Evolutionary conservation across 2,113 vertebrate genomes (phyloP), one percentile per base, ranked within the genome.

Genomic region (Copsychus sechellarum): DNA sequence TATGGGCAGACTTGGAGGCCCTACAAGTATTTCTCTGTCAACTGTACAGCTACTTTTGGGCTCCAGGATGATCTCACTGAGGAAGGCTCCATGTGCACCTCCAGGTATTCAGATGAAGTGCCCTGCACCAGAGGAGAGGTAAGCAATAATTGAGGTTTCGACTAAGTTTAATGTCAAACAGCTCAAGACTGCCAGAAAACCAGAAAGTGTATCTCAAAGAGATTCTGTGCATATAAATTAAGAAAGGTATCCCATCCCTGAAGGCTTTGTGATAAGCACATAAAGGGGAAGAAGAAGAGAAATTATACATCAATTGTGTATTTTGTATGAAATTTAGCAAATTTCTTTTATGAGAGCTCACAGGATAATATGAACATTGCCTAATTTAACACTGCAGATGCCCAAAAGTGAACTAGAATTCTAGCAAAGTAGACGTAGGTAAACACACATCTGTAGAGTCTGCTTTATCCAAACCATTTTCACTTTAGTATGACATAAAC

Each of bases 81-180:
- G 65, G 97, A 98, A 29, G 98, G 97, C 9, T 98, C 98, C 14
- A 84, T 98, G 71, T 99, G 99, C 74, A 99, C 99, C 4, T 99
- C 99, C 82, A 98, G 98, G 58, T 99, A 99, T 86, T 98, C 98
- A 14, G 93, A 96, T 14, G 96, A 97, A 60, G 61, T 93, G 71
- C 98, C 99, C 50, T 99, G 99, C 95, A 98, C 96, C 24, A 96
- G 98, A 82, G 98, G 98, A 66, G 99, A 99, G 98, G 99, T 99
- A 97, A 98, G 98, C 51, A 43, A 24, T 50, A 91, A 91, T 17
- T 57, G 51, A 73, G 29, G 21, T 65, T 74, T 87, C 70, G 34
- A 24, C 16, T 54, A 81, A 79, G 8, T 71, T 78, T 60, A 58
- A 66, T 54, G 22, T 64, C 40, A 64, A 67, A 86, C 20, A 84